Evolutionary conservation across 2,113 vertebrate species (phyloP), one percentile per base, ranked within the genome.

Genomic region (Plestiodon gilberti): DNA sequence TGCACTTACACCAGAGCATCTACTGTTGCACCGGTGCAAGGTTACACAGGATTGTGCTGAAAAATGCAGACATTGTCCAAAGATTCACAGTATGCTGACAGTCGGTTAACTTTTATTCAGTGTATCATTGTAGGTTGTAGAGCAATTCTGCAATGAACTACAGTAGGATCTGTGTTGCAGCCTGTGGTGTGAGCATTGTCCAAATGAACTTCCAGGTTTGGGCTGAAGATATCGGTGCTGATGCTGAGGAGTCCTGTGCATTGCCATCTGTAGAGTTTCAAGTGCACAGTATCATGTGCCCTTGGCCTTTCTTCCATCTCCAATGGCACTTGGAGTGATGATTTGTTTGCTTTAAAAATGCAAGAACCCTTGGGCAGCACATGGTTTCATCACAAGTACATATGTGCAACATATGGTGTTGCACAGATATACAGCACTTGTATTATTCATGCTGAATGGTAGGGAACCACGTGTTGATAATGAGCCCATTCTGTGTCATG

Each of bases 401-500:
- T 92, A 93, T 94, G 96, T 96, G 95, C 81, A 88, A 90, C 94
- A 95, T 88, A 86, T 88, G 92, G 84, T 95, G 93, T 94, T 94
- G 93, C 78, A 90, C 79, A 89, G 20, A 17, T 89, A 90, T 20
- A 38, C 73, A 76, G 18, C 0, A 33, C 75, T 89, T 95, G 93
- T 93, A 93, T 87, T 89, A 95, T 94, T 95, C 93, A 93, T 92
- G 91, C 86, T 92, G 92, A 96, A 90, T 88, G 92, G 78, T 82
- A 94, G 94, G 92, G 91, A 95, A 93, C 90, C 95, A 95, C 93
- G 91, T 95, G 92, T 95, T 96, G 96, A 92, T 96, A 97, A 96
- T 94, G 93, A 96, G 91, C 93, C 93, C 91, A 23, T 95, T 96
- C 95, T 89, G 82, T 96, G 94, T 80, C 92, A 96, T 94, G 91